phyloP scores from a whole-genome alignment of 2,888 invertebrate species.

The Drosophila austrosaltans region DNA sequence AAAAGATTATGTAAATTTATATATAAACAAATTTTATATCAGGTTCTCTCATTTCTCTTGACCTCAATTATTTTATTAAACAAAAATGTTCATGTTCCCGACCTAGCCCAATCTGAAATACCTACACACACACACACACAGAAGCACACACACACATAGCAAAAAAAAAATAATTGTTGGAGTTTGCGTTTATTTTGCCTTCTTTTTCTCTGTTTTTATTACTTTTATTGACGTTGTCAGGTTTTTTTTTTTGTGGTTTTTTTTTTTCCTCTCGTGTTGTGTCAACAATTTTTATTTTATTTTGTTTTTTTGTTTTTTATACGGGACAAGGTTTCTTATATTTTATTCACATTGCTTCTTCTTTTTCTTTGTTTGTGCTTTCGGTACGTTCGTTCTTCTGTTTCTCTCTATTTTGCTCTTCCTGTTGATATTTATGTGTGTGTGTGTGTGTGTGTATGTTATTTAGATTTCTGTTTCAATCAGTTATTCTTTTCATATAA shows the following conservation, averaged over 20 bases:
- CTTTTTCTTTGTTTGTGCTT: constrained; percentile 12
- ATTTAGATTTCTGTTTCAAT: neutral
- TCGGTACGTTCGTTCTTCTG: neutral
- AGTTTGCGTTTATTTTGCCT: constrained; percentile 17
- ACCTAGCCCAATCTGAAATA: constrained; percentile 58
- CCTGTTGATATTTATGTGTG: neutral
- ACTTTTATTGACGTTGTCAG: constrained; percentile 35
- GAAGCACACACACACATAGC: neutral
- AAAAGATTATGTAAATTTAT: constrained; percentile 11
- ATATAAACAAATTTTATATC: neutral
- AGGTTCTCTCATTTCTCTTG: constrained; percentile 8
- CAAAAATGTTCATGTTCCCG: constrained; percentile 40
- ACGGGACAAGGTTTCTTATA: constrained; percentile 6
- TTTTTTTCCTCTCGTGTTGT: constrained; percentile 36
- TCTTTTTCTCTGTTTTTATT: constrained; percentile 17
- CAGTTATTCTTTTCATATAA: constrained; percentile 12
- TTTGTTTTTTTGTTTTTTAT: constrained; percentile 22
- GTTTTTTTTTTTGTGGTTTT: constrained; percentile 5
- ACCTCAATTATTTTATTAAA: constrained; percentile 7
- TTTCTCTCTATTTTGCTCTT: constrained; percentile 25
- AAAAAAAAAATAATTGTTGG: constrained; percentile 4
- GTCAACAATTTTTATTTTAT: constrained; percentile 36
- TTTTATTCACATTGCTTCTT: constrained; percentile 14
- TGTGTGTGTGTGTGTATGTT: neutral
- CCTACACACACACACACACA: neutral